Evolutionary conservation across 2,797 vertebrate species (phyloP).

Genomic region (Phaenicophaeus curvirostris): DNA sequence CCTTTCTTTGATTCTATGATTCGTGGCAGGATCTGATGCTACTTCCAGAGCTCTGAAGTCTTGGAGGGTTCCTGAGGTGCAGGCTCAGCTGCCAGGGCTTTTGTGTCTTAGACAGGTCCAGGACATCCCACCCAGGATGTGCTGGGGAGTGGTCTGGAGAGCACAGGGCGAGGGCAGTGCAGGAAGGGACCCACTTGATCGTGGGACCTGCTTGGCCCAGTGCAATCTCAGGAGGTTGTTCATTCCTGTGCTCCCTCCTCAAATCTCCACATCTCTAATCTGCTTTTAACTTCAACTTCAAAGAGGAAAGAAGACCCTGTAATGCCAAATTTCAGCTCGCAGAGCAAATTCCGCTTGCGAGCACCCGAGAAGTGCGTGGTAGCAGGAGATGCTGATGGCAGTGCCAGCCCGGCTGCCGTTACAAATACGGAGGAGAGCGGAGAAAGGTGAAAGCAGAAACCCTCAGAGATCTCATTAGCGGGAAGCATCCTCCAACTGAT

Average conservation of each 20-base stretch:
- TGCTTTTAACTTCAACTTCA: neutral
- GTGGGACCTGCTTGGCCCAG: neutral
- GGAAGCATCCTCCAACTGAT: constrained; percentile 73
- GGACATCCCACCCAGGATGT: too few relatives aligned
- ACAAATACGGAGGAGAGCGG: constrained; percentile 15
- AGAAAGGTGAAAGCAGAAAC: constrained; percentile 64
- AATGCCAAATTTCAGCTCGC: neutral
- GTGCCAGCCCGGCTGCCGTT: neutral
- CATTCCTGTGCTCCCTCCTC: neutral
- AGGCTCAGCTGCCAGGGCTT: neutral
- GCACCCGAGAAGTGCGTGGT: neutral
- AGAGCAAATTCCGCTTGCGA: neutral
- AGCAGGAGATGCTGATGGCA: constrained; percentile 26
- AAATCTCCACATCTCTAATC: rapidly evolving
- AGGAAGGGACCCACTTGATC: neutral
- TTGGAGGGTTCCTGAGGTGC: neutral
- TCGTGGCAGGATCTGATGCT: neutral
- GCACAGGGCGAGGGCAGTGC: neutral
- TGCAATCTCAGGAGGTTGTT: rapidly evolving
- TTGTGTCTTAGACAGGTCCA: too few relatives aligned
- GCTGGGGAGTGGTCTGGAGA: neutral
- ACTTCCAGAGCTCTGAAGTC: neutral
- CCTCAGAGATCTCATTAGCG: constrained; percentile 87
- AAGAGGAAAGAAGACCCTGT: neutral
- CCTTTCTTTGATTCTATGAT: too few relatives aligned